Evolutionary conservation across 2,888 invertebrate species (phyloP), one percentile per base, ranked within the genome.

Genomic region (Euphydryas editha): DNA sequence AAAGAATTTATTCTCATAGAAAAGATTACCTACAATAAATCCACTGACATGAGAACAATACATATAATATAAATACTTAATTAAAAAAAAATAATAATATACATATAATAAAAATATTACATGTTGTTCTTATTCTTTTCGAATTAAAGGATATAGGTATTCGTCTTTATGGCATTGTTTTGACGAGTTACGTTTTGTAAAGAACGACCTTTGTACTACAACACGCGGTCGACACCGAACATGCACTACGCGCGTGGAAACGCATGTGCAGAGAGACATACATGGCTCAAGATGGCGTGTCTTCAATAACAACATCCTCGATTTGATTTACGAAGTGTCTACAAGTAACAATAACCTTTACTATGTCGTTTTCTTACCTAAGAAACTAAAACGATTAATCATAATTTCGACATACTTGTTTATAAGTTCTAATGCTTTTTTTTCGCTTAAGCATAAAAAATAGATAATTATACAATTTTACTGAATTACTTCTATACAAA

Each of bases 191-290:
- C 20, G 24, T 54, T 24, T 24, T 24, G 51, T 51, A 24, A 30
- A n/a, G 39, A 21, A 57, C 36, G 57, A 39, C 37, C 51, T 51
- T 51, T 51, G 39, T 21, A 42, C 39, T 21, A 39, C 57, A 57
- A 57, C 57, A 57, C 39, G 57, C 57, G 57, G 57, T 39, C 21
- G 39, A 13, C 21, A 20, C 20, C 57, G 18, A 39, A 21, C 57
- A 57, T 57, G 57, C 57, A 57, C 7, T 42, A 21, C 13, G 20
- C 39, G 42, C 57, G 57, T 57, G 57, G 57, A 20, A 57, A n/a
- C 21, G 39, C 21, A 57, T 21, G 24, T 51, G 51, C 51, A 51
- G 21, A 24, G 21, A n/a, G 24, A 30, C 51, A 30, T 24, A 51
- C 51, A 51, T 51, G 18, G n/a, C 24, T 24, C 51, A 51, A 51